Evolutionary conservation across 2,888 invertebrate genomes (phyloP).

Genomic region (Labia minor): DNA sequence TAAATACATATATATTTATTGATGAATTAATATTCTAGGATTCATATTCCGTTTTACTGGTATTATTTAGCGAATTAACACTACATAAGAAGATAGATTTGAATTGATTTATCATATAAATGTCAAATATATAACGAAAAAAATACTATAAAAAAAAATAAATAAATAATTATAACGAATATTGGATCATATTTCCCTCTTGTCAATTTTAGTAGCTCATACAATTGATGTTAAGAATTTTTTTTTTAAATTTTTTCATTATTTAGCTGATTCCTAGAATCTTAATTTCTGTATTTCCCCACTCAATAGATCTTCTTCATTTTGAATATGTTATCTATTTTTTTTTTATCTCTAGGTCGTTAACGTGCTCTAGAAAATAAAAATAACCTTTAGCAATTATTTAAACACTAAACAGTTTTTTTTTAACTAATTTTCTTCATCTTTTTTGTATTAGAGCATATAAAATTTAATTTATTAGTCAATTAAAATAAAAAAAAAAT

Average conservation of each 20-base stretch:
- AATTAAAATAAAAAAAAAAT: too few relatives aligned
- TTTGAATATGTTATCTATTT: conserved; percentile 15
- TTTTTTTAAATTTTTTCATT: too few relatives aligned
- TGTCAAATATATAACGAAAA: background rate
- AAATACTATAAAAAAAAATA: background rate
- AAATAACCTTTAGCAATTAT: too few relatives aligned
- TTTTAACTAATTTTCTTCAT: too few relatives aligned
- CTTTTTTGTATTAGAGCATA: too few relatives aligned
- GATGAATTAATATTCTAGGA: conserved; percentile 8
- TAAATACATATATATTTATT: too few relatives aligned
- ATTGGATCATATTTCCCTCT: conserved; percentile 5
- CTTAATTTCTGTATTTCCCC: background rate
- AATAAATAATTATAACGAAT: background rate
- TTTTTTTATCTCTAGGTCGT: conserved; percentile 14
- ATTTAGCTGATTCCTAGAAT: background rate
- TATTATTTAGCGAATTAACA: too few relatives aligned
- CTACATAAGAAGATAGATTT: too few relatives aligned
- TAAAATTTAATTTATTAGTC: too few relatives aligned
- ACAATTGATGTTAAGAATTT: background rate
- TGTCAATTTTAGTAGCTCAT: background rate
- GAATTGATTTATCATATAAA: too few relatives aligned
- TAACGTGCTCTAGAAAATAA: background rate
- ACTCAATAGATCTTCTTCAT: background rate
- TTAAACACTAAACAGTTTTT: too few relatives aligned
- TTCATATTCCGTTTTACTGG: too few relatives aligned